Conservation (phyloP, 2,113 vertebrate genomes). For the Poicephalus meyeri region DNA sequence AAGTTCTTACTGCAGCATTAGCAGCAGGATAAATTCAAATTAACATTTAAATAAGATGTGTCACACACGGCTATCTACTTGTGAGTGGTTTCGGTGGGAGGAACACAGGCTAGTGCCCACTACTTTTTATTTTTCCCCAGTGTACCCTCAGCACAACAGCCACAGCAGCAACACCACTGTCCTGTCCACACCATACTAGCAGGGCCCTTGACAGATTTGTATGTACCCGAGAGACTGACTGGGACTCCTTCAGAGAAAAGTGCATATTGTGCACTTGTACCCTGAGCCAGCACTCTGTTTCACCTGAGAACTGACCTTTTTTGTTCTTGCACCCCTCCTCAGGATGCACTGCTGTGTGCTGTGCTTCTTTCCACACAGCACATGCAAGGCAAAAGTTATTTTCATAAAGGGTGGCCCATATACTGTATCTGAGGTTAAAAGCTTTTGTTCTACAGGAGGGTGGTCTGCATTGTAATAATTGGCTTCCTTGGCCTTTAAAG, state of each 20-base stretch:
- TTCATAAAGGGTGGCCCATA: neutral
- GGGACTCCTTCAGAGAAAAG: neutral
- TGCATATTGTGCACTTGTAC: neutral
- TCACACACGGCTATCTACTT: rapidly evolving
- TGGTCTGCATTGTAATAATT: too few relatives aligned
- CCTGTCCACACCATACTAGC: neutral
- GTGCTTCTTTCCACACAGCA: neutral
- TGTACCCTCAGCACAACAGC: neutral
- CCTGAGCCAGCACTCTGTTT: neutral
- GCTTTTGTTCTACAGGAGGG: neutral
- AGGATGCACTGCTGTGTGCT: rapidly evolving
- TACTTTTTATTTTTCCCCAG: neutral
- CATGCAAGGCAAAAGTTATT: too few relatives aligned
- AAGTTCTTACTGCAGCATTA: neutral
- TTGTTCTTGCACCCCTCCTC: too few relatives aligned
- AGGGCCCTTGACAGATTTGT: neutral
- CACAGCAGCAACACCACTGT: neutral
- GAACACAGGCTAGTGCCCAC: too few relatives aligned
- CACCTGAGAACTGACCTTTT: neutral
- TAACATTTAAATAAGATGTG: neutral
- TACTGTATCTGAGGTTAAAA: neutral
- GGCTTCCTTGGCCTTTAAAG: neutral
- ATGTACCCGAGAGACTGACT: rapidly evolving
- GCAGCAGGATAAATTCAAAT: neutral
- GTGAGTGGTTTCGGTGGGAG: neutral